Percentiles rank a stretch among this genome's conserved stretches.
phyloP scores from a whole-genome alignment of 2,113 vertebrate species.

The Parus major region DNA sequence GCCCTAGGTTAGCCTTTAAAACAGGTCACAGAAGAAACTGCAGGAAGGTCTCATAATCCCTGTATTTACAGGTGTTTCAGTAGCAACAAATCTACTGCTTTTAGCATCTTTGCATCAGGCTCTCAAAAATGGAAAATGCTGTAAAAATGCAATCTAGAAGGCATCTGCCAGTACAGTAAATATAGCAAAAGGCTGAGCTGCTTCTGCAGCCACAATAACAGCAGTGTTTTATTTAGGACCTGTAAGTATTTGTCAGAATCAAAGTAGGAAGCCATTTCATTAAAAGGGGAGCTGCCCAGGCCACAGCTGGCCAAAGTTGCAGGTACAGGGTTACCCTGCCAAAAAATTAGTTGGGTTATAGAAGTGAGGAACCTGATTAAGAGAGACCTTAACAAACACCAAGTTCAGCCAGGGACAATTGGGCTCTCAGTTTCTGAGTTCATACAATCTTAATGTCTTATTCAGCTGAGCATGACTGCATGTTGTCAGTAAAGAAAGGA shows the following conservation, averaged over 20 bases:
- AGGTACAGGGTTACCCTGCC: background rate
- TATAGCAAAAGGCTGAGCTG: background rate
- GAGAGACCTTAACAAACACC: background rate
- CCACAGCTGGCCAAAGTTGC: background rate
- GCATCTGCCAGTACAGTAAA: background rate
- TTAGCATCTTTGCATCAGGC: background rate
- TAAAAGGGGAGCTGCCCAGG: background rate
- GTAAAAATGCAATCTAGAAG: background rate
- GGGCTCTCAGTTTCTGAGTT: background rate
- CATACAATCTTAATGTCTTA: background rate
- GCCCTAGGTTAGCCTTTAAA: background rate
- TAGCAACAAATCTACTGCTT: background rate
- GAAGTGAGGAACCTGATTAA: background rate
- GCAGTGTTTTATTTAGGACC: background rate
- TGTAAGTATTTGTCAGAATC: background rate
- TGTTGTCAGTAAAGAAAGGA: background rate
- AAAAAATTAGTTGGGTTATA: background rate
- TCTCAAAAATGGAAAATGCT: background rate
- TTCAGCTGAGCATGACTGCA: background rate
- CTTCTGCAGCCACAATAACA: background rate
- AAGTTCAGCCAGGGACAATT: background rate
- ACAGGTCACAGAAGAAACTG: background rate
- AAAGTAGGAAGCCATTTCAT: background rate
- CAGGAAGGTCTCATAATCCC: background rate
- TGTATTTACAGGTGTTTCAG: background rate